phyloP scores from a whole-genome alignment of 2,113 vertebrate species.

The Epinephelus fuscoguttatus region DNA sequence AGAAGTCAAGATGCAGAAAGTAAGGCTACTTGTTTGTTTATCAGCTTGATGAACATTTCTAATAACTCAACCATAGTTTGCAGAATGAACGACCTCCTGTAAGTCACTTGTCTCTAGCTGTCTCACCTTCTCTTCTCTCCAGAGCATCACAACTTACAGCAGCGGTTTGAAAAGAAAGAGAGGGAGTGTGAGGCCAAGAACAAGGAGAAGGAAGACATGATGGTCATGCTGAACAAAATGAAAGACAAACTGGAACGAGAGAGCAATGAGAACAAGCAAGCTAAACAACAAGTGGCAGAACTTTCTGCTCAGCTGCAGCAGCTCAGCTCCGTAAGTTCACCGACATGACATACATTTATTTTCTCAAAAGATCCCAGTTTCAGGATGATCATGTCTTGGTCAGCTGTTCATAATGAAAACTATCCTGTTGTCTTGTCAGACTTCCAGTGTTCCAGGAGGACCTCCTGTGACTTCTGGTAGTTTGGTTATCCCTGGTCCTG shows the following conservation, averaged over 20 bases:
- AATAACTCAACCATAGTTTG: not conserved
- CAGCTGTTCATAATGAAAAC: not conserved
- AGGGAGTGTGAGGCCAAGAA: constrained; percentile 94
- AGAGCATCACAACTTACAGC: constrained; percentile 95
- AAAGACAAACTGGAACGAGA: constrained; percentile 97
- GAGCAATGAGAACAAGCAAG: constrained; percentile 89
- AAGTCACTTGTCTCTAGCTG: not conserved
- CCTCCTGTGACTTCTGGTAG: constrained; percentile 84
- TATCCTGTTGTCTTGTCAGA: constrained; percentile 42
- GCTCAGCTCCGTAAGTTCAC: constrained; percentile 87
- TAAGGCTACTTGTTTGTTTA: too few species aligned
- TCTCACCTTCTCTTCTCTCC: not conserved
- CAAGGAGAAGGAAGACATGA: constrained; percentile 97
- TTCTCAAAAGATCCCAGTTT: not conserved
- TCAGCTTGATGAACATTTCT: too few species aligned
- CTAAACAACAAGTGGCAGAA: constrained; percentile 90
- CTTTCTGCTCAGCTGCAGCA: constrained; percentile 90
- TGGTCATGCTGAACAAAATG: constrained; percentile 96
- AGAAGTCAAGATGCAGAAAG: not conserved
- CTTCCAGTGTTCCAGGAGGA: constrained; percentile 88
- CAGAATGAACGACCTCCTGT: not conserved
- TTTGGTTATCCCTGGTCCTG: constrained; percentile 66
- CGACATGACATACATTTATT: not conserved
- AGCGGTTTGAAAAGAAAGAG: constrained; percentile 96
- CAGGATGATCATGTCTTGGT: not conserved